Evolutionary conservation across 1,140 invertebrate species (phyloP), one percentile per base, ranked within the genome.

Genomic region (Macrobrachium rosenbergii): DNA sequence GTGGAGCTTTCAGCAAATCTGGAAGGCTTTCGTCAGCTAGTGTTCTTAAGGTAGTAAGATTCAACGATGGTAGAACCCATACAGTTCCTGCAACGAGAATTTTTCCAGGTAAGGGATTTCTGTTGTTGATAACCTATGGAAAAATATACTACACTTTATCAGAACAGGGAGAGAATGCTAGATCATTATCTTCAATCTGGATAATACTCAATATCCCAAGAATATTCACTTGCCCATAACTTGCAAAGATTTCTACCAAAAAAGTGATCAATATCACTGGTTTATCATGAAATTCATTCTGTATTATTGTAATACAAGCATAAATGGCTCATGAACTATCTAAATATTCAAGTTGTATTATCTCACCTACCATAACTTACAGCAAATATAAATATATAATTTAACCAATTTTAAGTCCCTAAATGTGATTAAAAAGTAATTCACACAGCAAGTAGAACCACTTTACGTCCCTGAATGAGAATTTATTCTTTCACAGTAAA

Each of bases 51-150:
- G 81, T 81, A 10, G 67, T 62, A 17, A 88, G 67, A 19, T 28
- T 84, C 2, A 95, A 92, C 52, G 94, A 93, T 0, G 95, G 94
- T 67, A 96, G 91, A 6, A 96, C 94, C 11, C 95, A 95, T 67
- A 96, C 94, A n/a, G 95, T 95, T 0, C 95, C 95, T 95, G 92
- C 72, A 94, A 92, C 78, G 28, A 89, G 86, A 90, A 12, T 37
- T 52, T 52, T 52, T 12, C 52, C 52, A 87, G 91, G 94, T 28
- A 94, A 91, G 88, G 94, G 93, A 90, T 94, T 93, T 73, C 93
- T 92, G 2, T 93, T 92, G 11, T 93, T 52, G 12, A 10, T 52
- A 52, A 2, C 52, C 7, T 52, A 8, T 52, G 92, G 21, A 89
- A 91, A 58, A 92, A 91, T 19, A 92, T 5, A 28, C 5, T 21